phyloP scores from a whole-genome alignment of 2,113 vertebrate species.

The Gymnogyps californianus region DNA sequence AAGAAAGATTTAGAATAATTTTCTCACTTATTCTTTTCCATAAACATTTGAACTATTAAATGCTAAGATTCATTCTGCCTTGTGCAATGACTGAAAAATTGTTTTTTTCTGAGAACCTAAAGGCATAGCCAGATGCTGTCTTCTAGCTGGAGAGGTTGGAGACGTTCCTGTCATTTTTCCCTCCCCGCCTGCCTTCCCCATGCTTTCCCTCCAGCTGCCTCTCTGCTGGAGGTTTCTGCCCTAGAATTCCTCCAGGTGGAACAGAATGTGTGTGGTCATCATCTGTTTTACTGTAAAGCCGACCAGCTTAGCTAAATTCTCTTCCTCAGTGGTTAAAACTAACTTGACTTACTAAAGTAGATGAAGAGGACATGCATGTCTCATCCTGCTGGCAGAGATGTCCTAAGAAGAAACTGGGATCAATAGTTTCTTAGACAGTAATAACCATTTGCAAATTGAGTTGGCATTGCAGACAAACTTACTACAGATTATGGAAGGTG shows the following conservation, averaged over 20 bases:
- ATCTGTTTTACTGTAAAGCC: neutral
- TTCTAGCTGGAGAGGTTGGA: neutral
- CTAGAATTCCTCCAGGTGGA: slow-evolving; percentile 46
- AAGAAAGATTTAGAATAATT: neutral
- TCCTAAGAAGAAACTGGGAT: neutral
- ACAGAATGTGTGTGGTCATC: slow-evolving; percentile 44
- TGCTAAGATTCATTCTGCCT: neutral
- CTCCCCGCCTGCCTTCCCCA: neutral
- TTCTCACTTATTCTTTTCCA: neutral
- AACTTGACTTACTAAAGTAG: neutral
- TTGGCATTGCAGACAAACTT: neutral
- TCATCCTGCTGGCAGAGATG: neutral
- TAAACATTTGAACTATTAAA: neutral
- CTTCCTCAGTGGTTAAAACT: neutral
- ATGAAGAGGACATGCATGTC: neutral
- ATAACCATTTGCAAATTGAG: neutral
- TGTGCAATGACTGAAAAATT: neutral
- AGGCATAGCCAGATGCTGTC: neutral
- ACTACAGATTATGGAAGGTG: neutral
- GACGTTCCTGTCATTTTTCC: neutral
- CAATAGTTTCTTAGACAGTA: neutral
- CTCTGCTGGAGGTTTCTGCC: slow-evolving; percentile 45
- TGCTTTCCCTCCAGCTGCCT: slow-evolving; percentile 29
- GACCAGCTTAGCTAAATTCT: neutral
- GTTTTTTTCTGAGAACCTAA: neutral